Percentiles rank a stretch among this genome's conserved stretches.
Evolutionary conservation across 2,113 vertebrate genomes (phyloP).

Genomic region (Junco hyemalis): DNA sequence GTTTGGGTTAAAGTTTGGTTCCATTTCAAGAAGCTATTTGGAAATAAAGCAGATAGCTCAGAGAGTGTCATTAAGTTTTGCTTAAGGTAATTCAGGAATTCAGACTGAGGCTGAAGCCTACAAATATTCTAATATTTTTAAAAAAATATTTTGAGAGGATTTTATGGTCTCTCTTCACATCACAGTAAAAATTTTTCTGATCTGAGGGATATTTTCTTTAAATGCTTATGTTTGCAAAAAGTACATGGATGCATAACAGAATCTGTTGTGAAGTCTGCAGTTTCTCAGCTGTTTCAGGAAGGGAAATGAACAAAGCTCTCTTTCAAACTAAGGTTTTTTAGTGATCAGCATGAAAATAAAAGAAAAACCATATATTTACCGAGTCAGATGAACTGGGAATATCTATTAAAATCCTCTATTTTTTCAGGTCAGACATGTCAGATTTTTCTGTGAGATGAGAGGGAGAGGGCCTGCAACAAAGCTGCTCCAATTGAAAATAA

Average conservation of each 20-base stretch:
- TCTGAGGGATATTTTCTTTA: constrained; percentile 6
- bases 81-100: not conserved
- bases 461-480: constrained; percentile 75
- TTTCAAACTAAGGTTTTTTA: constrained; percentile 26
- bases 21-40: not conserved
- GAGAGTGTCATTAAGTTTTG: not conserved
- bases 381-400: constrained; percentile 76
- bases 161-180: not conserved
- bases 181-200: constrained; percentile 16
- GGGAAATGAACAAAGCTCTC: constrained; percentile 3
- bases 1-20: not conserved
- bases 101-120: not conserved
- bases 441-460: constrained; percentile 82
- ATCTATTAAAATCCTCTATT: constrained; percentile 36
- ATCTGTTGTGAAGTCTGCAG: not conserved
- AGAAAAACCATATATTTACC: constrained; percentile 68
- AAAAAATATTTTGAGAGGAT: not conserved
- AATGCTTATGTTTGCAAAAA: not conserved
- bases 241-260: not conserved
- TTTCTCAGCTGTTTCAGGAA: not conserved
- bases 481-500: constrained; percentile 79
- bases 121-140: not conserved
- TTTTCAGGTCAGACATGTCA: constrained; percentile 71
- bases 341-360: constrained; percentile 79
- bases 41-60: not conserved